Conservation (phyloP, 2,888 invertebrate species). For the Lasioglossum morio region DNA sequence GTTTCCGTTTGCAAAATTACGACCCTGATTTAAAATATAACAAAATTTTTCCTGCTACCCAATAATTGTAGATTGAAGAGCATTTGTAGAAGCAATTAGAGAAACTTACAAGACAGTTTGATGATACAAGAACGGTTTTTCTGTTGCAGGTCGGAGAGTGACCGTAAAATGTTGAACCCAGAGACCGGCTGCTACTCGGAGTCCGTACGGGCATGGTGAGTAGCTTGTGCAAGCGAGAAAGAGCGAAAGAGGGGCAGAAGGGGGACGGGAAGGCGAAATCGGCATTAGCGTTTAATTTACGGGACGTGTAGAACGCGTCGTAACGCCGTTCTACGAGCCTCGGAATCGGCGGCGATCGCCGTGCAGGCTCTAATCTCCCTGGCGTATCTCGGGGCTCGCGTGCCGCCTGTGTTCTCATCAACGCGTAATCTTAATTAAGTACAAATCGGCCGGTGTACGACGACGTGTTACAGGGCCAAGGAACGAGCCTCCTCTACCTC, state of each 20-base stretch:
- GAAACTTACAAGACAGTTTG: neutral
- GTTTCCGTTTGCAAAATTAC: too few relatives aligned
- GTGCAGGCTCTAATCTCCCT: conserved; percentile 56
- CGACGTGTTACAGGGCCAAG: conserved; percentile 47
- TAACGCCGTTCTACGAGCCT: conserved; percentile 36
- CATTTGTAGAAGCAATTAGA: neutral
- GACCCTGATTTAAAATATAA: too few relatives aligned
- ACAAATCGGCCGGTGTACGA: conserved; percentile 62
- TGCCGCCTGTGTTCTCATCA: conserved; percentile 71
- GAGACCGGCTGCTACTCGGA: conserved; percentile 83
- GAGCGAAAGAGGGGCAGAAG: neutral
- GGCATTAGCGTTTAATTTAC: conserved; percentile 42
- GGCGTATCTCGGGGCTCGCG: conserved; percentile 62
- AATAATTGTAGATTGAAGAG: neutral
- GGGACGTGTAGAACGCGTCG: conserved; percentile 23
- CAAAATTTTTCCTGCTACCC: too few relatives aligned
- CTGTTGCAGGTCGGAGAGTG: conserved; percentile 82
- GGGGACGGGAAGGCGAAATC: neutral
- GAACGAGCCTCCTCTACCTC: conserved; percentile 10
- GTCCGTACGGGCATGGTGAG: conserved; percentile 83
- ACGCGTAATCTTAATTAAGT: conserved; percentile 76
- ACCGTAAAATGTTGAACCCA: conserved; percentile 83
- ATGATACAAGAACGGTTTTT: neutral
- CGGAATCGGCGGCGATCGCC: conserved; percentile 34
- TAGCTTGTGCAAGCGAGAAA: conserved; percentile 46